These are phyloP conservation scores for Charaxes varanes DNA, from an alignment of 1,140 invertebrate species.

Conservation along the genomic window DNA sequence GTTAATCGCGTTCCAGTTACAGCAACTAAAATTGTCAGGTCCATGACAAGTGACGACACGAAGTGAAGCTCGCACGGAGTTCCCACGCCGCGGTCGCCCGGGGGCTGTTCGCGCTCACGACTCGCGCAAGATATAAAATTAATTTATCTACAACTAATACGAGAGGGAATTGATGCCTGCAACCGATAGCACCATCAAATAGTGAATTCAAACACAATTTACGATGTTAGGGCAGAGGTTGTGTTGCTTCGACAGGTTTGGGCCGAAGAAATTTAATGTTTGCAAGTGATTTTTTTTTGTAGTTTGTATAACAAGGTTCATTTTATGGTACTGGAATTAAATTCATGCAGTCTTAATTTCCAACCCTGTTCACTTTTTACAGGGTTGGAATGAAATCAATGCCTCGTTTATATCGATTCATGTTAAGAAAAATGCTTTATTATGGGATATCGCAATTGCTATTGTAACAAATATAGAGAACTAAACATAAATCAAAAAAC, in stretches of 20 bases:
- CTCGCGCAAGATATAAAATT: conserved; percentile 62
- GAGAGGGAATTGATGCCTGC: conserved; percentile 21
- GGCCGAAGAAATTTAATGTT: not conserved
- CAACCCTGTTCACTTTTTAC: too few species aligned
- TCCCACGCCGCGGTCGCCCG: conserved; percentile 60
- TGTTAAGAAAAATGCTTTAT: too few species aligned
- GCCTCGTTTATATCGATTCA: too few species aligned
- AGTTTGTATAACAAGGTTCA: too few species aligned
- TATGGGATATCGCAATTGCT: too few species aligned
- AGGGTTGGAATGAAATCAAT: too few species aligned
- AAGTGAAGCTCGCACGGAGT: conserved; percentile 32
- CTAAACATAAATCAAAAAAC: too few species aligned
- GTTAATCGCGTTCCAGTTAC: not conserved
- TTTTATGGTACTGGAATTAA: too few species aligned
- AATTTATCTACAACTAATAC: conserved; percentile 63
- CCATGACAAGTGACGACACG: conserved; percentile 37
- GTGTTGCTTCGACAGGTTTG: not conserved
- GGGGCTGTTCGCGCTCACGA: conserved; percentile 53
- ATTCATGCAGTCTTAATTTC: too few species aligned
- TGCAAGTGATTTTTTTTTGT: too few species aligned
- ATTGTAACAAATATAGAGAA: too few species aligned
- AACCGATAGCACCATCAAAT: conserved; percentile 21
- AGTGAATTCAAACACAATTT: conserved; percentile 18
- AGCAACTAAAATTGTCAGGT: conserved; percentile 11
- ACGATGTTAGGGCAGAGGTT: conserved; percentile 1